phyloP scores from a whole-genome alignment of 1,140 invertebrate species.

The Drosophila micromelanica region DNA sequence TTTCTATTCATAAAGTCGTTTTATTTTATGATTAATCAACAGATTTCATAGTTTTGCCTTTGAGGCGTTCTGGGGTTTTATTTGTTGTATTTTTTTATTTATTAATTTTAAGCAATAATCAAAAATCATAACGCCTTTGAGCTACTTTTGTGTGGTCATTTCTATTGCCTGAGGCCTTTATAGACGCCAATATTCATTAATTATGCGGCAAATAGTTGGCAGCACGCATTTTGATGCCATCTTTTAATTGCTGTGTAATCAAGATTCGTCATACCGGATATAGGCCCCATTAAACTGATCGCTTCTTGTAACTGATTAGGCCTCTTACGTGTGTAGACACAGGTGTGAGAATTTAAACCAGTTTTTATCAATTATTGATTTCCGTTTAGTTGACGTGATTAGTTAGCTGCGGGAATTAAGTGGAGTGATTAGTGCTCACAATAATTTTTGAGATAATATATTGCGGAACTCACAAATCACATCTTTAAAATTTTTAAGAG shows the following conservation, averaged over 20 bases:
- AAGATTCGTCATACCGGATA: constrained; percentile 75
- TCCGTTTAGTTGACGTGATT: constrained; percentile 36
- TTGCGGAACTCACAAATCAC: not conserved
- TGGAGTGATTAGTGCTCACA: not conserved
- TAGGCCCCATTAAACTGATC: constrained; percentile 61
- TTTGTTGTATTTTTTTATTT: constrained; percentile 18
- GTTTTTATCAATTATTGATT: constrained; percentile 60
- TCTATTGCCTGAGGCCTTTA: constrained; percentile 11
- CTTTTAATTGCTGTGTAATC: constrained; percentile 69
- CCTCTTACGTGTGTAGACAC: not conserved
- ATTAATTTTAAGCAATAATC: constrained; percentile 63
- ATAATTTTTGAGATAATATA: not conserved
- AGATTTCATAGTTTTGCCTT: constrained; percentile 30
- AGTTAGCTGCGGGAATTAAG: not conserved
- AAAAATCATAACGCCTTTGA: constrained; percentile 6
- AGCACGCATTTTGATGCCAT: constrained; percentile 56
- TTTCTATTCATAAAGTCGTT: constrained; percentile 4
- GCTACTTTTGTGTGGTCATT: not conserved
- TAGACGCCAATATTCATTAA: constrained; percentile 55
- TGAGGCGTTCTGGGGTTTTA: constrained; percentile 26
- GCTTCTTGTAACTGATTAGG: constrained; percentile 46
- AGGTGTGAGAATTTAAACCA: constrained; percentile 27
- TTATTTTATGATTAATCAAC: constrained; percentile 39
- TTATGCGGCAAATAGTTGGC: constrained; percentile 46
- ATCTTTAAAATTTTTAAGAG: not conserved